These are phyloP conservation scores for Dugesia japonica DNA, from an alignment of 2,888 invertebrate genomes.

Conservation along the genomic window DNA sequence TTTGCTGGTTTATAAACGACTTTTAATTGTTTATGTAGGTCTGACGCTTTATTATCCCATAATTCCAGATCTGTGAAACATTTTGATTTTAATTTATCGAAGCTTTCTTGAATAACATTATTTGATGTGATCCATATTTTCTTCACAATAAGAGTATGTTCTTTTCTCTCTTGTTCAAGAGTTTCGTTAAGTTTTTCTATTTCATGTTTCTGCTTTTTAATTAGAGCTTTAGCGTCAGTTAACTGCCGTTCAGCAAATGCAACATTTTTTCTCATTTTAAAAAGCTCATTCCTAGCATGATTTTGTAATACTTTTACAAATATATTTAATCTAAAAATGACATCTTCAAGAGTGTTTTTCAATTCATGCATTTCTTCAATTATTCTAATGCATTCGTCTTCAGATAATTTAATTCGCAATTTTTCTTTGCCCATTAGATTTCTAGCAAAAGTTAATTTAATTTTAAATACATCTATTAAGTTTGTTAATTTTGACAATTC, in stretches of 20 bases:
- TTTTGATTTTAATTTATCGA: constrained; percentile 9
- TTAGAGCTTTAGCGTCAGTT: not conserved
- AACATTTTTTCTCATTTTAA: constrained; percentile 7
- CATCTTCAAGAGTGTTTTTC: constrained; percentile 5
- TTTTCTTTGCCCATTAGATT: constrained; percentile 20
- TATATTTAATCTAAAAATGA: not conserved
- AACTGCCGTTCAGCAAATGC: not conserved
- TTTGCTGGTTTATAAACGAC: not conserved
- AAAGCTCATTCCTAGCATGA: constrained; percentile 1
- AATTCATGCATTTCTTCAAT: constrained; percentile 1
- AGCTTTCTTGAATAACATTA: constrained; percentile 15
- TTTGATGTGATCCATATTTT: not conserved
- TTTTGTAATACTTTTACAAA: not conserved
- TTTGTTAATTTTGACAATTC: not conserved
- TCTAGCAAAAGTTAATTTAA: not conserved
- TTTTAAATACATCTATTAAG: not conserved
- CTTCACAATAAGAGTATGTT: not conserved
- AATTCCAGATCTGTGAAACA: not conserved
- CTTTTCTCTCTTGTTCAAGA: not conserved
- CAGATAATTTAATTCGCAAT: not conserved
- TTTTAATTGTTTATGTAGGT: not conserved
- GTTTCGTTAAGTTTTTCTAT: constrained; percentile 15
- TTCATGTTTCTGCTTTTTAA: not conserved
- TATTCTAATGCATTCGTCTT: not conserved
- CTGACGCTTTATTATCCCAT: not conserved